Conservation (phyloP, 2,888 invertebrate genomes). For the Hemaris fuciformis region DNA sequence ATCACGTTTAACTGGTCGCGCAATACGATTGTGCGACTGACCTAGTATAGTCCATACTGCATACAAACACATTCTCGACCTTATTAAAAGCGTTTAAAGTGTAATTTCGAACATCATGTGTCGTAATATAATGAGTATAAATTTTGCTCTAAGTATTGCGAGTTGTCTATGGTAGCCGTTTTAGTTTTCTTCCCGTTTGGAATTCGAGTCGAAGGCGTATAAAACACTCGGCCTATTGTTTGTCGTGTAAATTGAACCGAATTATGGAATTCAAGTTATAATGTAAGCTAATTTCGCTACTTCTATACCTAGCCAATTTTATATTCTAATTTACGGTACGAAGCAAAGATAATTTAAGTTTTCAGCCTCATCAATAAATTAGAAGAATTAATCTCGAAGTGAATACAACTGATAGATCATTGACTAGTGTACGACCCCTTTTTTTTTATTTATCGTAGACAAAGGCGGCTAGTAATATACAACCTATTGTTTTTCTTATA, state of each 20-base stretch:
- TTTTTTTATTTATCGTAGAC: not conserved
- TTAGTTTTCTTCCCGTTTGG: conserved; percentile 17
- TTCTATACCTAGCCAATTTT: not conserved
- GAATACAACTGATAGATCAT: not conserved
- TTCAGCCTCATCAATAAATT: not conserved
- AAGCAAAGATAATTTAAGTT: conserved; percentile 9
- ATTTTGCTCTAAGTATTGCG: conserved; percentile 15
- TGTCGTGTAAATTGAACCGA: not conserved
- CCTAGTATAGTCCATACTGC: conserved; percentile 16
- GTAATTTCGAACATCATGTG: not conserved
- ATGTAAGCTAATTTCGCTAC: not conserved
- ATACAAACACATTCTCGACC: not conserved
- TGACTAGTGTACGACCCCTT: not conserved
- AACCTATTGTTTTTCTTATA: conserved; percentile 3
- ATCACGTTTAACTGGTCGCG: conserved; percentile 24
- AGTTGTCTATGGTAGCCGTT: conserved; percentile 10
- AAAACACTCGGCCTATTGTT: not conserved
- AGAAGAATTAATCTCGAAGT: not conserved
- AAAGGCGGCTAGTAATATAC: not conserved
- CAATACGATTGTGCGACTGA: conserved; percentile 19
- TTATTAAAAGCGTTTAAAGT: not conserved
- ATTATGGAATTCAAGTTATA: not conserved
- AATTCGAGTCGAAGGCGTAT: not conserved
- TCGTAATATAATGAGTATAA: conserved; percentile 11
- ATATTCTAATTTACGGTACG: not conserved